These are phyloP conservation scores for Lepeophtheirus nordmannii DNA, from an alignment of 2,888 invertebrate genomes.

Conservation along the genomic window DNA sequence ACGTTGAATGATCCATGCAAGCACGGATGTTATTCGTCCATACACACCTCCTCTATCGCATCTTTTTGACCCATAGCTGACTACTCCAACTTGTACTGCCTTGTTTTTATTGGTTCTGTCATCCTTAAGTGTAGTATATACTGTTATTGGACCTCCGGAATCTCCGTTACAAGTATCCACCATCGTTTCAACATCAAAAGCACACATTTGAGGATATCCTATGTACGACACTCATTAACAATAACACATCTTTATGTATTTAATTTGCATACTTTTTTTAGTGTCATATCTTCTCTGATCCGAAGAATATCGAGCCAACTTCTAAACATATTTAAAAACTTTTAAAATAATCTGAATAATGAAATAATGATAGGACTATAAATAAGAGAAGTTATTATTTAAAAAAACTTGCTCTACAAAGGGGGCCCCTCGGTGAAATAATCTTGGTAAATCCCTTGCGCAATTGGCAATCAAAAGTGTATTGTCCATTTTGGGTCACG, in stretches of 20 bases:
- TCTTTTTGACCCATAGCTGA: neutral
- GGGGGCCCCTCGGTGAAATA: neutral
- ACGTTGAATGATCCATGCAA: neutral
- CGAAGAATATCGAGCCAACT: too few relatives aligned
- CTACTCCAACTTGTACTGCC: neutral
- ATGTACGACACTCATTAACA: too few relatives aligned
- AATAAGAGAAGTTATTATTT: too few relatives aligned
- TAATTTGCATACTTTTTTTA: too few relatives aligned
- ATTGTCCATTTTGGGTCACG: neutral
- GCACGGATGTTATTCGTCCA: neutral
- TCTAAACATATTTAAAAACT: too few relatives aligned
- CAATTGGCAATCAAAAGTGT: neutral
- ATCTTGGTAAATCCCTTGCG: neutral
- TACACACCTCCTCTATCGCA: neutral
- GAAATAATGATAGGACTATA: too few relatives aligned
- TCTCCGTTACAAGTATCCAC: neutral
- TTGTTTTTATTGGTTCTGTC: neutral
- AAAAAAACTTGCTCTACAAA: constrained; percentile 1
- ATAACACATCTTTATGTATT: too few relatives aligned
- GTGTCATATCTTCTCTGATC: too few relatives aligned
- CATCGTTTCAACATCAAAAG: neutral
- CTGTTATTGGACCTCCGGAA: neutral
- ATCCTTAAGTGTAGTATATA: neutral
- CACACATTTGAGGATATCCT: constrained; percentile 5
- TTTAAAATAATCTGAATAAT: too few relatives aligned